phyloP scores from a whole-genome alignment of 2,888 invertebrate genomes.

The Corbicula japonica region DNA sequence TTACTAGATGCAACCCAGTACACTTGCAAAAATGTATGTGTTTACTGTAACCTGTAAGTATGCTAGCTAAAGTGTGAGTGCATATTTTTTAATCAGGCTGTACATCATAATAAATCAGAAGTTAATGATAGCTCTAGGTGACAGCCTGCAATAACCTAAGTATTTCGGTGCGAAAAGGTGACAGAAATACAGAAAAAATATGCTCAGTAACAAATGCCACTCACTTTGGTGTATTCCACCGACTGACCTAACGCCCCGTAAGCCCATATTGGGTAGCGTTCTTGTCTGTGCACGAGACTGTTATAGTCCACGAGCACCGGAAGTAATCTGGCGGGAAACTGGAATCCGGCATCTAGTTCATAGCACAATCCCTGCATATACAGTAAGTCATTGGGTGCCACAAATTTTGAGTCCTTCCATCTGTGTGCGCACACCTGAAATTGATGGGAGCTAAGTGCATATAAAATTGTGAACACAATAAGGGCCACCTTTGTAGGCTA shows the following conservation, averaged over 20 bases:
- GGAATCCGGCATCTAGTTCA: constrained; percentile 68
- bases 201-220: no score
- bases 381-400: constrained; percentile 63
- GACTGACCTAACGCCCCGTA: constrained; percentile 70
- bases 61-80: no score
- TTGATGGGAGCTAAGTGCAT: no score
- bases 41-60: no score
- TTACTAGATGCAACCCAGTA: no score
- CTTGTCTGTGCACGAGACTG: constrained; percentile 69
- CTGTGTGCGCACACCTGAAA: constrained; percentile 79
- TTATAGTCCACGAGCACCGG: constrained; percentile 72
- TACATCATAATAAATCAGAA: no score
- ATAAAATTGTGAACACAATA: background rate
- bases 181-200: no score
- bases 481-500: background rate
- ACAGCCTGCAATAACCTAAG: no score
- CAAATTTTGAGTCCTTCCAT: constrained; percentile 76
- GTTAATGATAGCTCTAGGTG: no score
- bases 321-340: constrained; percentile 68
- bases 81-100: no score
- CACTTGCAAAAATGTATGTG: no score
- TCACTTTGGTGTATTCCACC: constrained; percentile 67
- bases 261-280: constrained; percentile 70
- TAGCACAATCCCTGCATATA: constrained; percentile 82
- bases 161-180: no score